Base-by-base conservation (phyloP, 2,888 invertebrate species). In the Clistopyga incitator region DNA sequence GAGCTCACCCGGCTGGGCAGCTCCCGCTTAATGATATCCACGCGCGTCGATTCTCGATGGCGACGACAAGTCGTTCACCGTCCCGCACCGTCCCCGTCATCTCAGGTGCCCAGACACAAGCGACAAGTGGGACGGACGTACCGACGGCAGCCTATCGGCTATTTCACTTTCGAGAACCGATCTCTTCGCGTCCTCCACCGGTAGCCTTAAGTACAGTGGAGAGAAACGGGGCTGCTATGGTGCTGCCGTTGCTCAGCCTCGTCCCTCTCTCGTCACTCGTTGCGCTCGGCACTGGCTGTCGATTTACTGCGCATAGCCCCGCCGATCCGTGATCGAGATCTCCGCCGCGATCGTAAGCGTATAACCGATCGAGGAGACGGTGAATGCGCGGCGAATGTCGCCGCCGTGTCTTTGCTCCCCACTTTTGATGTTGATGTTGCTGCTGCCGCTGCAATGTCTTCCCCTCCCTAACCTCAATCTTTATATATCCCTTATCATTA, bases 31-130 rank as follows among this genome's bases (percentile, higher is more conserved):
- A 83, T 79, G 79, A 83, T 77, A 83, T 83, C 77, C 79, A 80
- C 77, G 77, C 83, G 83, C 80, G 72, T 83, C 72, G 29, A 76
- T 83, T 80, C 83, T 77, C 79, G 83, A 83, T 83, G 83, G 83
- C 83, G 83, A 83, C 83, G 83, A 83, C 83, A 83, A 80, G 79
- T 77, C 76, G 77, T 83, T 77, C 75, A 42, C 64, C 47, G 61
- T 75, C 82, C 82, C 70, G 68, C 75, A 64, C 75, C 68, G 71
- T 79, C 79, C 61, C 59, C 79, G 72, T 67, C 42, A 20, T 20
- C 20, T 65, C 47, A 23, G 25, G 29, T 56, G 54, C 76, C 52
- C 34, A n/a, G 38, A 25, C 42, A 25, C 45, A 59, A 67, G 18
- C 61, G 74, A 56, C 47, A 68, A 78, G 78, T 78, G 78, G 78